Evolutionary conservation across 1,140 invertebrate species (phyloP).

Genomic region (Apocrypta bakeri): DNA sequence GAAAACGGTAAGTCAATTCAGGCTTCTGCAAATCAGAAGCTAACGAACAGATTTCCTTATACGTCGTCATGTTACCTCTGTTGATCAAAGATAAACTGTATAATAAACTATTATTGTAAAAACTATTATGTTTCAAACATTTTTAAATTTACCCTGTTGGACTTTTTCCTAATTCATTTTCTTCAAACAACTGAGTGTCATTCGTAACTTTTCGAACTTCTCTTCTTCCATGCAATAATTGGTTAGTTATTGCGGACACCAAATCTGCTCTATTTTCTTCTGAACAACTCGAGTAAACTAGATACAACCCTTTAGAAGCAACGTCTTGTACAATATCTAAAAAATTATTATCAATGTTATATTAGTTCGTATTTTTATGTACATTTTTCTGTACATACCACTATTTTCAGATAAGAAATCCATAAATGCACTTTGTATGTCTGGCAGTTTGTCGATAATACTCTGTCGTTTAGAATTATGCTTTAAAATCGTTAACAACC

Average conservation of each 20-base stretch:
- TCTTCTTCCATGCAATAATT: conserved; percentile 85
- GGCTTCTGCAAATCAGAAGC: conserved; percentile 95
- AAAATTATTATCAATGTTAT: conserved; percentile 3
- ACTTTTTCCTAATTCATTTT: conserved; percentile 87
- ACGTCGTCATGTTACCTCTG: conserved; percentile 90
- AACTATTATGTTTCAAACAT: conserved; percentile 26
- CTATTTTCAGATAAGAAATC: conserved; percentile 91
- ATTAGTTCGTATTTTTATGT: background rate
- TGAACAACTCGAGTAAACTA: conserved; percentile 89
- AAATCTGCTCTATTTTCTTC: conserved; percentile 82
- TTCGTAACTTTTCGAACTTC: conserved; percentile 82
- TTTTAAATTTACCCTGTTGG: conserved; percentile 82
- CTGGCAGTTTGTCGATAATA: conserved; percentile 79
- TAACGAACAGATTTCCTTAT: conserved; percentile 94
- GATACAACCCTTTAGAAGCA: conserved; percentile 90
- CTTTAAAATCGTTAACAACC: conserved; percentile 89
- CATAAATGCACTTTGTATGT: conserved; percentile 90
- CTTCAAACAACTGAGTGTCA: conserved; percentile 92
- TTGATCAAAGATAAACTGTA: conserved; percentile 50
- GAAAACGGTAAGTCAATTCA: conserved; percentile 95
- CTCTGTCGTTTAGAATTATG: conserved; percentile 82
- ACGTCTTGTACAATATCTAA: conserved; percentile 92
- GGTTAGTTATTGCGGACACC: conserved; percentile 85
- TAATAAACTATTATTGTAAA: conserved; percentile 17
- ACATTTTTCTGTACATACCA: conserved; percentile 76